Percentiles rank a stretch among this genome's conserved stretches.
phyloP scores from a whole-genome alignment of 2,797 vertebrate species.

The Rachycentron canadum region DNA sequence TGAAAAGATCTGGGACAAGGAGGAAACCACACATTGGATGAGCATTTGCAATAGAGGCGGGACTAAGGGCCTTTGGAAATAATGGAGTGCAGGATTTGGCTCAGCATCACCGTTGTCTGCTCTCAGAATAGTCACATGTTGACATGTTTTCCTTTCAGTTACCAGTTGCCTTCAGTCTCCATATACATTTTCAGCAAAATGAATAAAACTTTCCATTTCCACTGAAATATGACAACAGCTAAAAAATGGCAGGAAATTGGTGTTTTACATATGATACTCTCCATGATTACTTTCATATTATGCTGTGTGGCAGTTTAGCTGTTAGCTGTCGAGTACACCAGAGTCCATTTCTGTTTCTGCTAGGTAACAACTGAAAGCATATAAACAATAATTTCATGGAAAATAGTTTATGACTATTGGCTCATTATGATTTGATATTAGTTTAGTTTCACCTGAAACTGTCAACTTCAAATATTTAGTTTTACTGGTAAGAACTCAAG shows the following conservation, averaged over 20 bases:
- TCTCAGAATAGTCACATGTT: slow-evolving; percentile 54
- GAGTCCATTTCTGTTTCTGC: not conserved
- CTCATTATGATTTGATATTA: not conserved
- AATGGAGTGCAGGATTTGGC: slow-evolving; percentile 49
- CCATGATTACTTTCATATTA: not conserved
- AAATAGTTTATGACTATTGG: not conserved
- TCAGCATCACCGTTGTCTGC: slow-evolving; percentile 36
- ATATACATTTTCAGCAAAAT: not conserved
- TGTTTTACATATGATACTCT: no score
- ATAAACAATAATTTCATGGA: not conserved
- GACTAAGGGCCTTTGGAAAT: slow-evolving; percentile 20
- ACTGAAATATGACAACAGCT: not conserved
- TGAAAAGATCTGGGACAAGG: slow-evolving; percentile 32
- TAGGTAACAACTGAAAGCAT: not conserved
- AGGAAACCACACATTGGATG: slow-evolving; percentile 38
- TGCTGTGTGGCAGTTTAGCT: not conserved
- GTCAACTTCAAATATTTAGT: not conserved
- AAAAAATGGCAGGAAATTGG: no score
- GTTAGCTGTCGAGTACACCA: not conserved
- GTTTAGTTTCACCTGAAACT: not conserved
- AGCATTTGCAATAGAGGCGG: slow-evolving; percentile 37
- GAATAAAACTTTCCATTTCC: not conserved
- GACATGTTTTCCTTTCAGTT: slow-evolving; percentile 35
- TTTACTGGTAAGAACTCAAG: not conserved
- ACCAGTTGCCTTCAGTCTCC: not conserved